phyloP scores from a whole-genome alignment of 1,140 invertebrate species.

The Danaus melanippus region DNA sequence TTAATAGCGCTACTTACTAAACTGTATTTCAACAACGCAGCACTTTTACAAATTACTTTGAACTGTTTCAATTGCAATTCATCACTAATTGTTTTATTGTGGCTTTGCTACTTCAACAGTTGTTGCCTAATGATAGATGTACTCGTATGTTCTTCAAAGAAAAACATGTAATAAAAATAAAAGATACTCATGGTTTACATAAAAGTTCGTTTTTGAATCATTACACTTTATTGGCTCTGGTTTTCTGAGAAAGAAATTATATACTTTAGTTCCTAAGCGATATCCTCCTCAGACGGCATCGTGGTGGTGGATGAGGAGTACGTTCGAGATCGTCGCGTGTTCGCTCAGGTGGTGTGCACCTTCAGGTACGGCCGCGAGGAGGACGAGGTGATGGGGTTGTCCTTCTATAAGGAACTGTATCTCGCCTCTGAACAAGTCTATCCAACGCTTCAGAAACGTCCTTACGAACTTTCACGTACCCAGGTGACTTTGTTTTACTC shows the following conservation, averaged over 20 bases:
- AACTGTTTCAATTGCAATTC: slow-evolving; percentile 15
- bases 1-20: slow-evolving; percentile 23
- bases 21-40: slow-evolving; percentile 13
- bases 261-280: no score
- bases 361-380: slow-evolving; percentile 99
- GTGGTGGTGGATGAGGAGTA: slow-evolving; percentile 94
- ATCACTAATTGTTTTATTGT: slow-evolving; percentile 6
- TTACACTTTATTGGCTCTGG: no score
- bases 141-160: no score
- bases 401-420: slow-evolving; percentile 97
- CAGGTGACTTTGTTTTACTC: slow-evolving; percentile 58
- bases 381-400: slow-evolving; percentile 97
- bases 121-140: no score
- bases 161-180: no score
- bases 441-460: slow-evolving; percentile 78
- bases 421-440: slow-evolving; percentile 90
- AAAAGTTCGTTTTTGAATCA: no score
- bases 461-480: slow-evolving; percentile 76
- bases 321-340: slow-evolving; percentile 87
- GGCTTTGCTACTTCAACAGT: no score
- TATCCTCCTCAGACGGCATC: slow-evolving; percentile 84
- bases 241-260: no score
- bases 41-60: slow-evolving; percentile 18
- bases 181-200: no score
- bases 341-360: slow-evolving; percentile 94